Evolutionary conservation across 2,888 invertebrate genomes (phyloP).

Genomic region (Leucania comma): DNA sequence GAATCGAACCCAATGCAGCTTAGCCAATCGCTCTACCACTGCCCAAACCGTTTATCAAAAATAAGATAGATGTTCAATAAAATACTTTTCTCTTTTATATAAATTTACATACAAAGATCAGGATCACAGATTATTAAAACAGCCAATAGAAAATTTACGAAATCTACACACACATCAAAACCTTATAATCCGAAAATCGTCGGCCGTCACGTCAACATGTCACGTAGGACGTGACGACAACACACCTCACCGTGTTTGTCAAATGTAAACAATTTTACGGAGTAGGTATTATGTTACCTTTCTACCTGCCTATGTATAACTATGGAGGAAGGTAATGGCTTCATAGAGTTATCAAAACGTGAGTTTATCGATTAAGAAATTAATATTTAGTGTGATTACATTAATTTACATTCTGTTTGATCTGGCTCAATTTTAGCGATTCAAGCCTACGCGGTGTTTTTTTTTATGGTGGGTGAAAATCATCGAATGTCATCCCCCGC

Average conservation of each 20-base stretch:
- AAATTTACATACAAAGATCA: not conserved
- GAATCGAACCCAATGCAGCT: too few relatives aligned
- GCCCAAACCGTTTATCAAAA: too few relatives aligned
- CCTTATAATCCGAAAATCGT: conserved; percentile 44
- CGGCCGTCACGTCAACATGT: conserved; percentile 46
- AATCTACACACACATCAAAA: conserved; percentile 28
- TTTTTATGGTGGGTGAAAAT: too few relatives aligned
- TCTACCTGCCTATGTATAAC: not conserved
- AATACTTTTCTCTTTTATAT: not conserved
- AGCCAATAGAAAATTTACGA: not conserved
- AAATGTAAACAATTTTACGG: conserved; percentile 46
- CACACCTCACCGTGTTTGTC: conserved; percentile 44
- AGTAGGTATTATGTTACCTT: not conserved
- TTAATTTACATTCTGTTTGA: not conserved
- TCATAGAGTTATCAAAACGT: not conserved
- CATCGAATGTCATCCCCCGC: too few relatives aligned
- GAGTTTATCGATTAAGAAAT: not conserved
- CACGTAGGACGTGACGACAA: conserved; percentile 43
- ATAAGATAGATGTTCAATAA: too few relatives aligned
- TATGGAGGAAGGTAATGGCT: not conserved
- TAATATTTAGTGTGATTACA: not conserved
- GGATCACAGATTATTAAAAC: not conserved
- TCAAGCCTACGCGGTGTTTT: too few relatives aligned
- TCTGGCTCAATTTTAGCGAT: too few relatives aligned
- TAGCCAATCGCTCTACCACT: too few relatives aligned